Base-by-base conservation (phyloP, 2,797 vertebrate genomes). In the Hybognathus amarus region DNA sequence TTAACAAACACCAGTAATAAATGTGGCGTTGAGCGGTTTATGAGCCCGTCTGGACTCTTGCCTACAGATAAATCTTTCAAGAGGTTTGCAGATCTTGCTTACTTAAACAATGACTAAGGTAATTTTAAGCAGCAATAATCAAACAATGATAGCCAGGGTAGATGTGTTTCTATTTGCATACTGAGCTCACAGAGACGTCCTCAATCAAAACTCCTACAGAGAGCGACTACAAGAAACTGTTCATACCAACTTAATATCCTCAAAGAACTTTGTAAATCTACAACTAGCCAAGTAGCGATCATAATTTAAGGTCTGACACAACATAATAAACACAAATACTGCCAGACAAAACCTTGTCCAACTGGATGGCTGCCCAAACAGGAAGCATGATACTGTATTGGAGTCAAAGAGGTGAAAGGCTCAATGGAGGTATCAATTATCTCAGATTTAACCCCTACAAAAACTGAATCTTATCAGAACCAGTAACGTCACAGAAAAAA, bases 141-240 rank as follows among this genome's bases (percentile, higher is more conserved):
- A 81, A 79, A 77, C 77, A 80, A 33, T 61, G 67, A 86, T 75
- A 76, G 76, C 64, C 13, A n/a, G 36, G 27, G 17, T 22, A 83
- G 83, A 88, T 86, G 86, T 75, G 61, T 10, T 22, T 11, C 30
- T 33, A 80, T 88, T 88, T 85, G 77, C 83, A 74, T 86, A 63
- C 38, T 73, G 73, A 56, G 73, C 52, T 74, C 83, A 59, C 61
- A 76, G 50, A 73, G 73, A 82, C 22, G 18, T 24, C 33, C 42
- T 77, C 63, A 36, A 85, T 86, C 63, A 83, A 78, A 77, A 73
- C 80, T 56, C 59, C 17, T 38, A 82, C 74, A 67, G 78, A 73
- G 27, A 47, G n/a, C 1, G 47, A 56, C 47, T n/a, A 30, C 1
- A 1, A 40, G 68, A 71, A 81, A 18, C 40, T 73, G 5, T 10